Evolutionary conservation across 2,113 vertebrate genomes (phyloP), one percentile per base, ranked within the genome.

Genomic region (Lepisosteus oculatus): DNA sequence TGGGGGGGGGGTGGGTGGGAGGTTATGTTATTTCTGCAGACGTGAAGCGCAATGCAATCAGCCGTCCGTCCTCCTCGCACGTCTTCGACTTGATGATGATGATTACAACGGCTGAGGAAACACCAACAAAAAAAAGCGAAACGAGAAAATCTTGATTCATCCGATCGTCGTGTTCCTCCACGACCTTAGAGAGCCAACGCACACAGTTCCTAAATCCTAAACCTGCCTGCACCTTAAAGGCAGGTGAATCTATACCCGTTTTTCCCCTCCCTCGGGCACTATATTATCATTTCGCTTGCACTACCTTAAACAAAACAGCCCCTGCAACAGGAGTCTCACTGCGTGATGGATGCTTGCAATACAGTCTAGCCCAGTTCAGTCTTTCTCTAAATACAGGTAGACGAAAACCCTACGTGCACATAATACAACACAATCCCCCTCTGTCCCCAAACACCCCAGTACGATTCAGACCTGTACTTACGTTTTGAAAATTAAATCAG

Each of bases 391-490:
- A 64, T 45, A 43, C 68, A 75, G 68, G 70, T 44, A 67, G 12
- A 54, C 68, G 8, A 14, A 61, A 54, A 42, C 44, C 43, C 82
- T 80, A 77, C 86, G 86, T 70, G 72, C 73, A 69, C 15, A 29
- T 29, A 29, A 29, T 29, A 29, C 1, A 29, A 29, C 29, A 29
- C 73, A 70, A 65, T 70, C 9, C n/a, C 74, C 61, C 13, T 65
- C 63, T 44, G 8, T 56, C 65, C 65, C 79, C 55, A 66, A 67
- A 70, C 69, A 80, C 72, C 75, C 59, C 69, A 76, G 62, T 57
- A n/a, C 56, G 70, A 75, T 73, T 61, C 73, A 77, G 69, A 76
- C 72, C 80, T 77, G 70, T 83, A 89, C 90, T 92, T 88, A 92
- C 90, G 84, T 84, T 72, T 65, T 76, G 74, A 80, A 81, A 80